Percentiles rank a stretch among this genome's conserved stretches.
Evolutionary conservation across 2,113 vertebrate genomes (phyloP).

Genomic region (Anoura caudifer): DNA sequence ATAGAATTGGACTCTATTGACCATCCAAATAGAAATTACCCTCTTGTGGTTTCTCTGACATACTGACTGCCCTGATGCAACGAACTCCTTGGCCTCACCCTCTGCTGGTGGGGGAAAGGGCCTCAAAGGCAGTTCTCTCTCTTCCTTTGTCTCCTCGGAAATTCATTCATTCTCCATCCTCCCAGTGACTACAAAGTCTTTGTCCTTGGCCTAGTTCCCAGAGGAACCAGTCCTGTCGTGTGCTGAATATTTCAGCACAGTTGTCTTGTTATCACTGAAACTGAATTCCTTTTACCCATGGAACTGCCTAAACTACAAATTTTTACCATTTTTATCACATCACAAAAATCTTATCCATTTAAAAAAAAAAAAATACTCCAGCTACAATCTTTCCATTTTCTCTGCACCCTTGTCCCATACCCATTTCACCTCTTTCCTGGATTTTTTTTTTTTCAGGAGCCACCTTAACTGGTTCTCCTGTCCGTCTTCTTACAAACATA

Average conservation of each 20-base stretch:
- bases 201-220: not conserved
- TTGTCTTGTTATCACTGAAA: not conserved
- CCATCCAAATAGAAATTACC: not conserved
- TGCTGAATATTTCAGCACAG: not conserved
- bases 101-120: not conserved
- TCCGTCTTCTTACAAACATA: not conserved
- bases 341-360: not conserved
- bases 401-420: not conserved
- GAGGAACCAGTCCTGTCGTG: not conserved
- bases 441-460: not conserved
- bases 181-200: not conserved
- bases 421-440: not conserved
- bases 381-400: not conserved
- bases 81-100: not conserved
- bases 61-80: not conserved
- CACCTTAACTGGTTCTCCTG: not conserved
- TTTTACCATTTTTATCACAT: not conserved
- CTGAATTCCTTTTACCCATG: not conserved
- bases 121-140: not conserved
- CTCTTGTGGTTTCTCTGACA: not conserved
- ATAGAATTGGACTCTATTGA: not conserved
- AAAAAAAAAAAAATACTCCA: not conserved
- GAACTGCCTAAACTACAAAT: not conserved
- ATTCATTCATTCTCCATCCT: not conserved
- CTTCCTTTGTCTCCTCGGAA: not conserved